Conservation (phyloP, 2,113 vertebrate species). For the Terrapene triunguis region DNA sequence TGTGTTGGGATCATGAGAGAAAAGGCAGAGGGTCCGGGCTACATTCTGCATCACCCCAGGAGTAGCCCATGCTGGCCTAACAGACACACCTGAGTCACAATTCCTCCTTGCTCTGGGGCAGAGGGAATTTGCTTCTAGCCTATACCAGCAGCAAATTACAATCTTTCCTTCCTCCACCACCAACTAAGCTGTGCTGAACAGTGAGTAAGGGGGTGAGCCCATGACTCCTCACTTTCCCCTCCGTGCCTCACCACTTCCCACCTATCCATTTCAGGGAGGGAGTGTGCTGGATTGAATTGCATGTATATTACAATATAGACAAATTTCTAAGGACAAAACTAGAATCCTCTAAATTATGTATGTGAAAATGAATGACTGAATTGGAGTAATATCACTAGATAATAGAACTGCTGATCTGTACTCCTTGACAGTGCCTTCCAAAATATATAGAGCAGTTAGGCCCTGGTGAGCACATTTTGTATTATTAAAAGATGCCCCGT, state of each 20-base stretch:
- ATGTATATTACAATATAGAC: neutral
- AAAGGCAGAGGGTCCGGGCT: neutral
- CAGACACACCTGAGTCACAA: neutral
- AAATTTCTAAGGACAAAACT: constrained; percentile 40
- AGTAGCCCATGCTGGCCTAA: neutral
- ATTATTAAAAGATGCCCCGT: neutral
- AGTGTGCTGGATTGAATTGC: constrained; percentile 19
- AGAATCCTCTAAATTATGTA: constrained; percentile 44
- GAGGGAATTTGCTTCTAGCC: neutral
- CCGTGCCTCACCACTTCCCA: constrained; percentile 42
- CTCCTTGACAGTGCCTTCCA: neutral
- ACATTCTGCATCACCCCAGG: neutral
- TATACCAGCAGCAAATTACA: neutral
- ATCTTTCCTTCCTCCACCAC: neutral
- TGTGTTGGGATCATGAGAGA: neutral
- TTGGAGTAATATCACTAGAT: constrained; percentile 31
- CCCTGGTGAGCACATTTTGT: neutral
- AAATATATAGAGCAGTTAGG: neutral
- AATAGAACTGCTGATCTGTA: neutral
- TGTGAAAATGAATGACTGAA: constrained; percentile 48
- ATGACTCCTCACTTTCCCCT: constrained; percentile 2
- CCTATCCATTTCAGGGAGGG: constrained; percentile 5
- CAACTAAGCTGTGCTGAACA: neutral
- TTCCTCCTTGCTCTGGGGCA: neutral
- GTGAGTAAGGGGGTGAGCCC: constrained; percentile 20